phyloP scores from a whole-genome alignment of 2,797 vertebrate genomes.

The Apogon hyalosoma region DNA sequence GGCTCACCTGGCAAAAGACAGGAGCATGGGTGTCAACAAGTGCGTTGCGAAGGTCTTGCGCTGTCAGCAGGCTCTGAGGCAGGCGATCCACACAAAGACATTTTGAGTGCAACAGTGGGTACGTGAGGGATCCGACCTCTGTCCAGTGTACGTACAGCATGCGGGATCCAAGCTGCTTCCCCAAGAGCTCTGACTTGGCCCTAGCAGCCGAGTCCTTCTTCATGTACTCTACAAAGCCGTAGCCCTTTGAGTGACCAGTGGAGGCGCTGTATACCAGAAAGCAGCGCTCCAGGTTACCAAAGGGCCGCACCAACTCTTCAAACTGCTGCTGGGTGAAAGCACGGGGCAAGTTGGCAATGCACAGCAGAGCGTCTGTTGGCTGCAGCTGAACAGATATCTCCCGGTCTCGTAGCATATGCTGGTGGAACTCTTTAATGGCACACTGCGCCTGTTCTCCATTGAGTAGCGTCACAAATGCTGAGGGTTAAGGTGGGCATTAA shows the following conservation, averaged over 20 bases:
- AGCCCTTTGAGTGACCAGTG: constrained; percentile 93
- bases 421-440: constrained; percentile 90
- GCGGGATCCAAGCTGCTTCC: constrained; percentile 91
- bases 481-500: constrained; percentile 5
- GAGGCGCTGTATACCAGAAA: constrained; percentile 90
- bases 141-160: constrained; percentile 96
- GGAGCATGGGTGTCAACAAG: constrained; percentile 83
- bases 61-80: constrained; percentile 84
- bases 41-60: constrained; percentile 84
- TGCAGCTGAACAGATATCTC: constrained; percentile 94
- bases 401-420: constrained; percentile 86
- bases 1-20: constrained; percentile 90
- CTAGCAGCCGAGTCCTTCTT: constrained; percentile 94
- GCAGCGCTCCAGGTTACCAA: constrained; percentile 94
- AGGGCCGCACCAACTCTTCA: constrained; percentile 92
- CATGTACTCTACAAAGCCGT: constrained; percentile 97
- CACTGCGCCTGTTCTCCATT: constrained; percentile 93
- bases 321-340: constrained; percentile 92
- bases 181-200: constrained; percentile 92
- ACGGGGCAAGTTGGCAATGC: constrained; percentile 92
- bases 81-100: constrained; percentile 92
- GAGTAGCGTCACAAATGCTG: constrained; percentile 91
- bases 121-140: constrained; percentile 89
- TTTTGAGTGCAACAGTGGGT: constrained; percentile 88
- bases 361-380: constrained; percentile 92